Percentiles rank a stretch among this genome's conserved stretches.
These are phyloP conservation scores for Colinus virginianus DNA, from an alignment of 2,113 vertebrate genomes.

Conservation along the genomic window DNA sequence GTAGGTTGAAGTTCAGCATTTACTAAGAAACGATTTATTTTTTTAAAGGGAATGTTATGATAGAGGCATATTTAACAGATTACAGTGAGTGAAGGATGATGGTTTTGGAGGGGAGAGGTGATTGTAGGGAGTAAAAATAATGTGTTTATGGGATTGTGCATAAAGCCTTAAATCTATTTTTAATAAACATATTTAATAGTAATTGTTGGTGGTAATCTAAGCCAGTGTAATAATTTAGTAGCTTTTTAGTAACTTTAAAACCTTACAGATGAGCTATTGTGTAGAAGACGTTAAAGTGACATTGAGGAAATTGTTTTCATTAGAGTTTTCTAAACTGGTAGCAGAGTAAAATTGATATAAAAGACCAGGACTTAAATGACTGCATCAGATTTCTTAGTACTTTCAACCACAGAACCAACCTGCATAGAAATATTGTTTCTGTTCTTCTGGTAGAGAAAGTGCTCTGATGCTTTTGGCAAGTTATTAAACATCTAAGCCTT, in stretches of 20 bases:
- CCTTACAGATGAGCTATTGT: background rate
- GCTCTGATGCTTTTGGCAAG: constrained; percentile 30
- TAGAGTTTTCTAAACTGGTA: background rate
- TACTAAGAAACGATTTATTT: background rate
- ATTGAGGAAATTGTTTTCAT: background rate
- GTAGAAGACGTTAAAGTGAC: background rate
- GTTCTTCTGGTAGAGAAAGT: background rate
- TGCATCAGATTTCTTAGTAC: background rate
- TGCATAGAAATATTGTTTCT: background rate
- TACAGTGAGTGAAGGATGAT: background rate
- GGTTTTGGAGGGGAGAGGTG: background rate
- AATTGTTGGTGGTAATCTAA: constrained; percentile 8
- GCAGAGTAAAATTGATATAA: background rate
- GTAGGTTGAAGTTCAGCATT: background rate
- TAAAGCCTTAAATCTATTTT: background rate
- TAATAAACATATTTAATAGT: background rate
- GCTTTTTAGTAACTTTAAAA: background rate
- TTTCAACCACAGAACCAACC: background rate
- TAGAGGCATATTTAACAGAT: background rate
- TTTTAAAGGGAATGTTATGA: background rate
- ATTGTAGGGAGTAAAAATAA: background rate
- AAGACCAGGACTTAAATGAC: background rate
- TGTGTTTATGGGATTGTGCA: background rate
- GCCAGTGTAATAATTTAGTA: background rate
- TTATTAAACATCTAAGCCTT: constrained; percentile 47